A percentile compares a stretch with the other conserved stretches of the same genome.
These are phyloP conservation scores for Protaetia brevitarsis DNA, from an alignment of 1,140 invertebrate genomes.

Conservation along the genomic window DNA sequence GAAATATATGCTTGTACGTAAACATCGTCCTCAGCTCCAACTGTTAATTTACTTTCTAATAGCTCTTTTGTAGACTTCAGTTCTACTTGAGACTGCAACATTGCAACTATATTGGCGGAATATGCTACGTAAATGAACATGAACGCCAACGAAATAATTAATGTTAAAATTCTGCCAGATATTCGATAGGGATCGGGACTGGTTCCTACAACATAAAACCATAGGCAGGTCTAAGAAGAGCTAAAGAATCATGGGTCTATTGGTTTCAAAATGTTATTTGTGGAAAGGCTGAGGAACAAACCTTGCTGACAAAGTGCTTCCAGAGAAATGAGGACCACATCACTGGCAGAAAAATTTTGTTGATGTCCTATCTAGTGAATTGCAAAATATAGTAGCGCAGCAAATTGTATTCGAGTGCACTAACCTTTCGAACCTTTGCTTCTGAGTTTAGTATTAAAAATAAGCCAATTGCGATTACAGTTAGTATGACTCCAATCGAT, in stretches of 20 bases:
- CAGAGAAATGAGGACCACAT: conserved; percentile 36
- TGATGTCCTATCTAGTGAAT: conserved; percentile 30
- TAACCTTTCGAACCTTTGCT: conserved; percentile 5
- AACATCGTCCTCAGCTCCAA: conserved; percentile 33
- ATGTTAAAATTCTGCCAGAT: conserved; percentile 34
- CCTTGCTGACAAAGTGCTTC: conserved; percentile 43
- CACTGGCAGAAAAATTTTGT: conserved; percentile 30
- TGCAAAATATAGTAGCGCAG: conserved; percentile 19
- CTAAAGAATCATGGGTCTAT: not conserved
- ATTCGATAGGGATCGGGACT: conserved; percentile 31
- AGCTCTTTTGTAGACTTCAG: conserved; percentile 33
- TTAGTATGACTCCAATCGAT: conserved; percentile 20
- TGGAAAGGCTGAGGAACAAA: conserved; percentile 5
- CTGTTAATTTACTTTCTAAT: conserved; percentile 34
- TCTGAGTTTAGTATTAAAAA: conserved; percentile 31
- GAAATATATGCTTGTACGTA: conserved; percentile 35
- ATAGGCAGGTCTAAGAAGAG: conserved; percentile 21
- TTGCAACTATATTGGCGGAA: conserved; percentile 42
- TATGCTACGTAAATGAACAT: conserved; percentile 45
- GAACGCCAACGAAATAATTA: conserved; percentile 37
- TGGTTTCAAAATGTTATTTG: not conserved
- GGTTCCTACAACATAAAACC: conserved; percentile 33
- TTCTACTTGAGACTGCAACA: conserved; percentile 37
- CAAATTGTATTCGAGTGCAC: not conserved
- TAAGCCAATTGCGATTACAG: conserved; percentile 21